Percentiles rank a stretch among this genome's conserved stretches.
Evolutionary conservation across 2,113 vertebrate genomes (phyloP).

Genomic region (Xenus cinereus): DNA sequence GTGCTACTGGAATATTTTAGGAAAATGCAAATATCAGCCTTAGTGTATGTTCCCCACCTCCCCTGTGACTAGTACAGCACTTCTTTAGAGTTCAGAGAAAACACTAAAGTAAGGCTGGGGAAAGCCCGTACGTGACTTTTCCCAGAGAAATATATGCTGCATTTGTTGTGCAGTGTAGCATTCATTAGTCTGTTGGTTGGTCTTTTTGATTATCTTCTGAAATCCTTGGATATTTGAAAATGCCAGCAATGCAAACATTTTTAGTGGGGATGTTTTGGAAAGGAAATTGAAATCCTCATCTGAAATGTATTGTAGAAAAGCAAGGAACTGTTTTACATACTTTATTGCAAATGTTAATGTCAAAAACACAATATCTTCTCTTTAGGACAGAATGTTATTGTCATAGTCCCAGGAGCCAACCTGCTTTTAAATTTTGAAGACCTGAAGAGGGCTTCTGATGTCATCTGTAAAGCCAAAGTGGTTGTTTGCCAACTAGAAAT

Average conservation of each 20-base stretch:
- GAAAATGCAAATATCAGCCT: background rate
- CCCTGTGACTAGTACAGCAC: background rate
- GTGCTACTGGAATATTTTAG: background rate
- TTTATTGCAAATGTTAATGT: background rate
- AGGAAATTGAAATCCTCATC: background rate
- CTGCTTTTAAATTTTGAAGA: constrained; percentile 85
- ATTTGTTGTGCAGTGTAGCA: background rate
- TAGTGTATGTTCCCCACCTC: background rate
- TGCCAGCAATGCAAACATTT: background rate
- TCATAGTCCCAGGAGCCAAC: constrained; percentile 95
- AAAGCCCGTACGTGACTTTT: background rate
- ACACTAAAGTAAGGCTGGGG: background rate
- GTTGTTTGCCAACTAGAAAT: constrained; percentile 94
- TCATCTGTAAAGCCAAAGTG: constrained; percentile 83
- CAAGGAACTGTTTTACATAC: background rate
- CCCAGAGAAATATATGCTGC: background rate
- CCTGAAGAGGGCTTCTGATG: constrained; percentile 76
- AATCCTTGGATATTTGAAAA: background rate
- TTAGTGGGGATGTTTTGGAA: background rate
- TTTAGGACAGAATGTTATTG: constrained; percentile 92
- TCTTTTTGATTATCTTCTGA: background rate
- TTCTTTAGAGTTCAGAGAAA: background rate
- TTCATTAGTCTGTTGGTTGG: accelerated
- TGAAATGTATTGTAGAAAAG: background rate
- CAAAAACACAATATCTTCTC: background rate